Evolutionary conservation across 1,140 invertebrate genomes (phyloP).

Genomic region (Sycobia sp.): DNA sequence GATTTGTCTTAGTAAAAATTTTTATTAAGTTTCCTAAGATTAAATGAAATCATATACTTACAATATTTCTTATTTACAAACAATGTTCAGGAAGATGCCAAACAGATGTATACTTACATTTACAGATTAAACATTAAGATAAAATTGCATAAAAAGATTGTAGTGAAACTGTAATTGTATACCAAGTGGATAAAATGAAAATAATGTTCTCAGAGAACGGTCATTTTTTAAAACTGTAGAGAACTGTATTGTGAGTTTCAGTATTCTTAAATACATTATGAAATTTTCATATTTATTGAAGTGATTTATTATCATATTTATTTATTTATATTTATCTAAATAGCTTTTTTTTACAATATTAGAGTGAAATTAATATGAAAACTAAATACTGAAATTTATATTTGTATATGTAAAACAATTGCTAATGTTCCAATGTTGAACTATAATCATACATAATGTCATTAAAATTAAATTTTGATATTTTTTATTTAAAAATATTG

Average conservation of each 20-base stretch:
- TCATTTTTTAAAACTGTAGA: slow-evolving; percentile 26
- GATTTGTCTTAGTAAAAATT: slow-evolving; percentile 28
- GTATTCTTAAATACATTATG: slow-evolving; percentile 14
- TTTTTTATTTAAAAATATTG: slow-evolving; percentile 19
- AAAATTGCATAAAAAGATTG: slow-evolving; percentile 27
- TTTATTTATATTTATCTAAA: no score
- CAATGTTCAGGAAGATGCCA: slow-evolving; percentile 28
- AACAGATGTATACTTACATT: slow-evolving; percentile 32
- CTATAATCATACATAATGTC: background rate
- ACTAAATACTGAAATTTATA: background rate
- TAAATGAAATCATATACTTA: slow-evolving; percentile 12
- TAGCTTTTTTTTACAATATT: no score
- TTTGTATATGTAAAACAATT: background rate
- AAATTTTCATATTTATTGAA: no score
- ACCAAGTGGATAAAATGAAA: slow-evolving; percentile 20
- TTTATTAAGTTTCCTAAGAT: slow-evolving; percentile 9
- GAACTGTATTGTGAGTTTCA: slow-evolving; percentile 17
- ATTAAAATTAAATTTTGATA: background rate
- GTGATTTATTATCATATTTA: no score
- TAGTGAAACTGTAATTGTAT: slow-evolving; percentile 28
- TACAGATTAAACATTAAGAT: slow-evolving; percentile 19
- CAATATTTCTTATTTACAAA: slow-evolving; percentile 18
- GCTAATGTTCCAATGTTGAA: background rate
- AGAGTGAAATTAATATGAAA: background rate
- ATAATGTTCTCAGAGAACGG: slow-evolving; percentile 8